Conservation (phyloP, 2,888 invertebrate species). For the Onthophagus sagittarius region DNA sequence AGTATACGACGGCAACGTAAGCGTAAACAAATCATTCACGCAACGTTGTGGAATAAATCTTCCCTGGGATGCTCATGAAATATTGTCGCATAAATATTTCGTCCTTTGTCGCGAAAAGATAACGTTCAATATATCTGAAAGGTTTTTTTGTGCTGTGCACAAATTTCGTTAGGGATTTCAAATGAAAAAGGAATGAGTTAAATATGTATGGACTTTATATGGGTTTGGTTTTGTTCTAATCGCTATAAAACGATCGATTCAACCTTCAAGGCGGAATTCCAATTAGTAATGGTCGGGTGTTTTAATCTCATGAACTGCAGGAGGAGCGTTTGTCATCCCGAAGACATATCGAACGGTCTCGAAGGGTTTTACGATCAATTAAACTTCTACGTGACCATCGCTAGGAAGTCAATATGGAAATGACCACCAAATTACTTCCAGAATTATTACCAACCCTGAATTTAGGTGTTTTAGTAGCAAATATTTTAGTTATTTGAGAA, state of each 20-base stretch:
- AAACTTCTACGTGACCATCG: neutral
- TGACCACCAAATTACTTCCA: neutral
- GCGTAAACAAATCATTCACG: conserved; percentile 8
- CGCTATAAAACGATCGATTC: neutral
- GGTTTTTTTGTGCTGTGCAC: neutral
- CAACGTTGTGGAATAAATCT: conserved; percentile 9
- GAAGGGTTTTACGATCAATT: neutral
- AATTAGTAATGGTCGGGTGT: neutral
- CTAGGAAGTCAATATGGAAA: neutral
- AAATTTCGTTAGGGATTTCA: neutral
- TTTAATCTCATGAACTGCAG: neutral
- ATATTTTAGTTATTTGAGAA: too few relatives aligned
- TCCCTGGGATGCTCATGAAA: conserved; percentile 7
- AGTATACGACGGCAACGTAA: neutral
- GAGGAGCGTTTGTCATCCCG: neutral
- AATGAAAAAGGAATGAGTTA: neutral
- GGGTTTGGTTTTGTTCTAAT: neutral
- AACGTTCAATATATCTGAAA: conserved; percentile 9
- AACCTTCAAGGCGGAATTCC: neutral
- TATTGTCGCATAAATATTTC: conserved; percentile 10
- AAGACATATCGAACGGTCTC: neutral
- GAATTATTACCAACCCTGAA: neutral
- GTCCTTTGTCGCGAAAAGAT: conserved; percentile 8
- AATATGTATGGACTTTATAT: neutral
- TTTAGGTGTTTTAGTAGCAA: too few relatives aligned